Conservation (phyloP, 53 echinoderm and acorn worm genomes). For the Zoroaster sp. region DNA sequence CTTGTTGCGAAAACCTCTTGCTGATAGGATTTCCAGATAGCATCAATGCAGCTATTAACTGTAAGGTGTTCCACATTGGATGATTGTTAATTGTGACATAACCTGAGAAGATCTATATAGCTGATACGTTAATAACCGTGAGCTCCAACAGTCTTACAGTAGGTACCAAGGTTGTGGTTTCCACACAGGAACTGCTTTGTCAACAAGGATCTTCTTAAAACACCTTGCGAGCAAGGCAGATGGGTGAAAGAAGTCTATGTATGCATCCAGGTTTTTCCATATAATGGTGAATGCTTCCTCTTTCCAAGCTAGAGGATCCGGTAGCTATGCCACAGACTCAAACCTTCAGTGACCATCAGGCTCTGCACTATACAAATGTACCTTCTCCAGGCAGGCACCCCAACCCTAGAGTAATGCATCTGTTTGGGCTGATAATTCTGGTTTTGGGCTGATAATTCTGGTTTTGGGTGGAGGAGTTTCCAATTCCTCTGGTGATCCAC, state of each 20-base stretch:
- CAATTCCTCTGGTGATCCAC: too few relatives aligned
- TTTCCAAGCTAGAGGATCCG: too few relatives aligned
- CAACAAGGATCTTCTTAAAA: neutral
- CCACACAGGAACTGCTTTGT: conserved; percentile 22
- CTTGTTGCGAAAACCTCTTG: neutral
- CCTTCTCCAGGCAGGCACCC: too few relatives aligned
- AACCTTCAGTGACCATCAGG: too few relatives aligned
- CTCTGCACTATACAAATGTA: too few relatives aligned
- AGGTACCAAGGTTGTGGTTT: conserved; percentile 15
- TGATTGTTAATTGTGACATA: neutral
- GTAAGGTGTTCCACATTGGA: neutral
- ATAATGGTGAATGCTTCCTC: too few relatives aligned
- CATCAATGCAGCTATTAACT: conserved; percentile 9
- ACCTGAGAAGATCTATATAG: neutral
- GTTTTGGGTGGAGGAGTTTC: too few relatives aligned
- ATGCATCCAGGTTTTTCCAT: too few relatives aligned
- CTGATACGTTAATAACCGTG: neutral
- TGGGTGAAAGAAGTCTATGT: conserved; percentile 20
- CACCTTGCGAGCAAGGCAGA: conserved; percentile 9
- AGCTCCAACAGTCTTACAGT: neutral
- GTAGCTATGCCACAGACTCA: too few relatives aligned
- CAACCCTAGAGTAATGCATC: too few relatives aligned
- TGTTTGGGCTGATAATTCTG: too few relatives aligned
- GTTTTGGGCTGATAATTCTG: too few relatives aligned
- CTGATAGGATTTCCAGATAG: conserved; percentile 1